Evolutionary conservation across 2,888 invertebrate species (phyloP).

Genomic region (Phortica okadai): DNA sequence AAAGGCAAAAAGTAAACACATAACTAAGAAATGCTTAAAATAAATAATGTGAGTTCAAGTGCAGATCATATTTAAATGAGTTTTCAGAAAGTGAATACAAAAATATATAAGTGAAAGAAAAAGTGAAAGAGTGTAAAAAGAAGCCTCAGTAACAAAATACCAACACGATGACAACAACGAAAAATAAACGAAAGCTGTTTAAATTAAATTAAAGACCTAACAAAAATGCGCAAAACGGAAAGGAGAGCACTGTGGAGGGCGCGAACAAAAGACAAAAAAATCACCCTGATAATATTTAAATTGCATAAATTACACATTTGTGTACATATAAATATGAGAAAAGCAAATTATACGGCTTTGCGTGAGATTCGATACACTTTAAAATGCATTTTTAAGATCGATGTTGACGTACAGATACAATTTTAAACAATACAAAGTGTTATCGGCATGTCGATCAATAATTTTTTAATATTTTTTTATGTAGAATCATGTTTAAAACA

Average conservation of each 20-base stretch:
- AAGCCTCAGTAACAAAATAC: conserved; percentile 37
- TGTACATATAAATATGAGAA: no score
- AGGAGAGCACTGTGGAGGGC: conserved; percentile 46
- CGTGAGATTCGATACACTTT: no score
- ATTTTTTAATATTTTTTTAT: no score
- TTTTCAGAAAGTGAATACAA: conserved; percentile 22
- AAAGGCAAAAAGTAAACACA: conserved; percentile 18
- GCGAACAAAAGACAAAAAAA: conserved; percentile 12
- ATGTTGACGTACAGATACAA: no score
- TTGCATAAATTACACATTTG: conserved; percentile 22
- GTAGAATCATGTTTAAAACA: no score
- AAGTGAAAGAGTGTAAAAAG: conserved; percentile 49
- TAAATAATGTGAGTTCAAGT: conserved; percentile 48
- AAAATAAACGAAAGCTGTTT: conserved; percentile 59
- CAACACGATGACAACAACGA: conserved; percentile 33
- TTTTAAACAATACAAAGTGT: no score
- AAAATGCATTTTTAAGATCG: no score
- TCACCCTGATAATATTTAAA: background rate
- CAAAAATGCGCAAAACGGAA: conserved; percentile 13
- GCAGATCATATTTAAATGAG: conserved; percentile 39
- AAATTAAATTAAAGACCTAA: conserved; percentile 63
- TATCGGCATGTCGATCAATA: no score
- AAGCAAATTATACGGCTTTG: no score
- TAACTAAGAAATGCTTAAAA: conserved; percentile 26
- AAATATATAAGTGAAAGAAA: conserved; percentile 46